Percentiles rank a stretch among this genome's conserved stretches.
Conservation (phyloP, 2,113 vertebrate species). For the Rattus rattus region DNA sequence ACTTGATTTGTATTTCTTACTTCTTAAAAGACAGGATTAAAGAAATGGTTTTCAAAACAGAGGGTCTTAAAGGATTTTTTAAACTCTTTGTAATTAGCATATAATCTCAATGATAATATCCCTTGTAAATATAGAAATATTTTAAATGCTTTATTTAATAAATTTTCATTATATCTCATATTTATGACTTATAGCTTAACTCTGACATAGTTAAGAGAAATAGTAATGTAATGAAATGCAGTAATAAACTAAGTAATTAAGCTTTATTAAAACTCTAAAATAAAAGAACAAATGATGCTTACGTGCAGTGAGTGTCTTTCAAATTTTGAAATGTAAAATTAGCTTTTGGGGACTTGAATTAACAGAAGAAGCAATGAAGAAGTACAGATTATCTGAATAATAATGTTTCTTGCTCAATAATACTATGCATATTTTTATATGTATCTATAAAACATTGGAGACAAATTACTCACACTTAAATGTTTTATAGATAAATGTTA, state of each 20-base stretch:
- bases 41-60: background rate
- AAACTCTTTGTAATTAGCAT: background rate
- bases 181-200: background rate
- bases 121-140: background rate
- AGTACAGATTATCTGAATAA: background rate
- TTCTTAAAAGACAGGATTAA: background rate
- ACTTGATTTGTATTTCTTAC: background rate
- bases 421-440: background rate
- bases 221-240: background rate
- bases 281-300: background rate
- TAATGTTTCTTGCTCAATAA: background rate
- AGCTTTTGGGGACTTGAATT: background rate
- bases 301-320: background rate
- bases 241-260: constrained; percentile 26
- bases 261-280: background rate
- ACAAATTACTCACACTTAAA: background rate
- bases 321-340: background rate
- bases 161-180: background rate
- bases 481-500: background rate
- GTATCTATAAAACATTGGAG: background rate
- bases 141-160: background rate
- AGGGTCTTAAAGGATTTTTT: background rate
- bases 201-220: background rate
- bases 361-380: background rate
- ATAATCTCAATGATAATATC: background rate